phyloP scores from a whole-genome alignment of 2,797 vertebrate species.

The Pseudochirops cupreus region DNA sequence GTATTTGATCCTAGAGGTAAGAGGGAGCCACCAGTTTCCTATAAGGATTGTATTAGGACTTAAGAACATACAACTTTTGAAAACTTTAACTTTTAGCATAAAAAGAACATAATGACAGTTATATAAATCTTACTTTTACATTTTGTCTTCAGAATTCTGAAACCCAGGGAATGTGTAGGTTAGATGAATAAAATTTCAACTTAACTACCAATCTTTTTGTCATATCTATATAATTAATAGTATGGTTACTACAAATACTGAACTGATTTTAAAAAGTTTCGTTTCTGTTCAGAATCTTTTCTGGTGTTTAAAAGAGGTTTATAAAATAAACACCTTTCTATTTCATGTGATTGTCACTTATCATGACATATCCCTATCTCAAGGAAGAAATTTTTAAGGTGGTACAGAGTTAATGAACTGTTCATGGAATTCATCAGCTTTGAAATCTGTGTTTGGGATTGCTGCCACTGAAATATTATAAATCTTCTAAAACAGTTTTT shows the following conservation, averaged over 20 bases:
- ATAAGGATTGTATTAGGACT: background rate
- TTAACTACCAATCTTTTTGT: background rate
- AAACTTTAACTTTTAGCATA: background rate
- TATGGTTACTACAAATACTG: slow-evolving; percentile 45
- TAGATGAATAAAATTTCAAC: slow-evolving; percentile 17
- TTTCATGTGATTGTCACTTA: background rate
- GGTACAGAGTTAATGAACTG: background rate
- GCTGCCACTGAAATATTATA: background rate
- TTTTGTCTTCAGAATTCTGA: background rate
- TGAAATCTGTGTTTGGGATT: background rate
- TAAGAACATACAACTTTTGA: slow-evolving; percentile 11
- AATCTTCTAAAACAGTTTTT: background rate
- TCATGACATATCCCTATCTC: background rate
- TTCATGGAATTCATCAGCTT: background rate
- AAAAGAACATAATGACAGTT: slow-evolving; percentile 31
- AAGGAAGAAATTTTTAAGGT: background rate
- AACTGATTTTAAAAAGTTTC: slow-evolving; percentile 2
- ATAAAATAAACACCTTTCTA: background rate
- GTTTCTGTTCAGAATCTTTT: slow-evolving; percentile 42
- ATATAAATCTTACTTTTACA: slow-evolving; percentile 11
- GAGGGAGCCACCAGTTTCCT: background rate
- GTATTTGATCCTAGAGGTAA: background rate
- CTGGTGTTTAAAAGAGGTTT: background rate
- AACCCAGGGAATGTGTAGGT: slow-evolving; percentile 9
- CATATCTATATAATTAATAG: background rate